These are phyloP conservation scores for Perizoma flavofasciatum DNA, from an alignment of 2,888 invertebrate species.

Conservation along the genomic window DNA sequence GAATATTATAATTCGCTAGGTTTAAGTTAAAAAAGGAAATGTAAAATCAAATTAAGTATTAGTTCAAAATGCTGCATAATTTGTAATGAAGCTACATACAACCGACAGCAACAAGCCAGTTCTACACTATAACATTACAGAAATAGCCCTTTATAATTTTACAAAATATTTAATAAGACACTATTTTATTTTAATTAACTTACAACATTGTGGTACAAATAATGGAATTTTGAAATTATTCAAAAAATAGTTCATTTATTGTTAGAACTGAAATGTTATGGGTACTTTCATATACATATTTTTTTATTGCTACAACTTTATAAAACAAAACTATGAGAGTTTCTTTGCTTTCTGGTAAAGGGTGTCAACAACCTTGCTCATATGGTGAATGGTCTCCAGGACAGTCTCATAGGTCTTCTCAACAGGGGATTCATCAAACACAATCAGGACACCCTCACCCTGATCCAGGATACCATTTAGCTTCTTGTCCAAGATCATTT, in stretches of 20 bases:
- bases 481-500: conserved; percentile 99
- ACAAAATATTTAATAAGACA: conserved; percentile 50
- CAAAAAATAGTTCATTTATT: conserved; percentile 74
- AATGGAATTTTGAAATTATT: conserved; percentile 66
- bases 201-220: conserved; percentile 59
- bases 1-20: conserved; percentile 80
- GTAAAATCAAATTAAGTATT: conserved; percentile 63
- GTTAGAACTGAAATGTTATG: conserved; percentile 71
- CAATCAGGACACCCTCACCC: conserved; percentile 98
- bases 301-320: conserved; percentile 76
- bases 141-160: conserved; percentile 53
- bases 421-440: conserved; percentile 96
- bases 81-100: conserved; percentile 43
- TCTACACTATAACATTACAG: conserved; percentile 44
- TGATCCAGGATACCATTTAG: conserved; percentile 99
- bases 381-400: conserved; percentile 98
- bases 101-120: conserved; percentile 33
- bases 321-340: conserved; percentile 87
- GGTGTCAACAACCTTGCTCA: conserved; percentile 99
- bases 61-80: conserved; percentile 59
- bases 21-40: conserved; percentile 70
- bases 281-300: conserved; percentile 77
- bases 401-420: conserved; percentile 99
- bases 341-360: conserved; percentile 99
- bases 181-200: conserved; percentile 44